Conservation (phyloP, 2,113 vertebrate species). For the Gymnobelideus leadbeateri region DNA sequence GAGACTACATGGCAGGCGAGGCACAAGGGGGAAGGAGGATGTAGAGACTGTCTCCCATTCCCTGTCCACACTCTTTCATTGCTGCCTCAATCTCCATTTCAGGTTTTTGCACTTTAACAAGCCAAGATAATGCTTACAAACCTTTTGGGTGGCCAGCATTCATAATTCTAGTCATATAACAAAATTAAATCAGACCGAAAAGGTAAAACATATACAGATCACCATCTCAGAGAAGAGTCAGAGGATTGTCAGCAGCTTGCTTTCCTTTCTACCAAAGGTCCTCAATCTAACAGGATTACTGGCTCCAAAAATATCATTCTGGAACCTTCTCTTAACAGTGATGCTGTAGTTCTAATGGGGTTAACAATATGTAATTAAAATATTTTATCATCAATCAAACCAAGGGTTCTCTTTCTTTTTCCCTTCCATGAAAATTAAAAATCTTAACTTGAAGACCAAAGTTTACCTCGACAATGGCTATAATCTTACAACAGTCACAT, state of each 20-base stretch:
- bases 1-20: constrained; percentile 11
- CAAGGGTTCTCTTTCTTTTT: constrained; percentile 43
- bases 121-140: constrained; percentile 75
- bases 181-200: constrained; percentile 62
- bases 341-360: background rate
- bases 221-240: background rate
- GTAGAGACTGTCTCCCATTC: constrained; percentile 22
- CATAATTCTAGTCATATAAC: constrained; percentile 70
- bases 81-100: constrained; percentile 69
- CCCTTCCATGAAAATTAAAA: constrained; percentile 47
- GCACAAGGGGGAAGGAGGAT: background rate
- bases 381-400: constrained; percentile 4
- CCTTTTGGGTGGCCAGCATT: constrained; percentile 66
- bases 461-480: constrained; percentile 31
- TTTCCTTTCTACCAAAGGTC: background rate
- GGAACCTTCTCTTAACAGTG: constrained; percentile 45
- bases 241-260: constrained; percentile 20
- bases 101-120: constrained; percentile 77
- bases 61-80: background rate
- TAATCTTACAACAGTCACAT: constrained; percentile 52
- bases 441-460: constrained; percentile 63
- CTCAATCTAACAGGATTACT: constrained; percentile 10
- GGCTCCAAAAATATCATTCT: constrained; percentile 25
- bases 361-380: background rate
- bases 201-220: background rate